Conservation (phyloP, 1,140 invertebrate species). For the Brachionus paranguensis region DNA sequence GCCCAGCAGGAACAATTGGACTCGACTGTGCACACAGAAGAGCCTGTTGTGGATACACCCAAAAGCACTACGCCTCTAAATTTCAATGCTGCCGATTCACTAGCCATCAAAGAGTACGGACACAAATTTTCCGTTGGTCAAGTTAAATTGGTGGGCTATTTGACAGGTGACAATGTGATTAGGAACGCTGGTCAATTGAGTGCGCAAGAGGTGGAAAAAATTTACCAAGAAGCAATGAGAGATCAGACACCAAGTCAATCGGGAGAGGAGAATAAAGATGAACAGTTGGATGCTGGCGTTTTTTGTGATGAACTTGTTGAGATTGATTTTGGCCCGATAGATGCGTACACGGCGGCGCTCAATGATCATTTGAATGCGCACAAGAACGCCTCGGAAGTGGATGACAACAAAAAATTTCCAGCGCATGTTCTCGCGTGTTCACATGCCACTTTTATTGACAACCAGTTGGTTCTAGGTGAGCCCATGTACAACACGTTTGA, state of each 20-base stretch:
- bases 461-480: conserved; percentile 19
- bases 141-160: not conserved
- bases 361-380: conserved; percentile 10
- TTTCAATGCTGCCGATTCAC: not conserved
- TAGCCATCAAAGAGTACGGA: not conserved
- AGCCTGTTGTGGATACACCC: not conserved
- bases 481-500: conserved; percentile 1
- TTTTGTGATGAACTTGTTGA: conserved; percentile 34
- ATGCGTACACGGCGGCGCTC: not conserved
- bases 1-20: not conserved
- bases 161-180: not conserved
- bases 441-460: conserved; percentile 25
- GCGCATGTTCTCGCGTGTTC: conserved; percentile 17
- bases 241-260: not conserved
- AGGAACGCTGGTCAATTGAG: not conserved
- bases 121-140: not conserved
- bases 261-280: not conserved
- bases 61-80: not conserved
- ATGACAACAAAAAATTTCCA: conserved; percentile 8
- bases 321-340: conserved; percentile 17
- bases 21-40: not conserved
- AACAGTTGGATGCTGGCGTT: not conserved
- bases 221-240: not conserved
- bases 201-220: not conserved
- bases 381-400: not conserved